These are phyloP conservation scores for Crocallis elinguaria DNA, from an alignment of 2,888 invertebrate species.

Conservation along the genomic window DNA sequence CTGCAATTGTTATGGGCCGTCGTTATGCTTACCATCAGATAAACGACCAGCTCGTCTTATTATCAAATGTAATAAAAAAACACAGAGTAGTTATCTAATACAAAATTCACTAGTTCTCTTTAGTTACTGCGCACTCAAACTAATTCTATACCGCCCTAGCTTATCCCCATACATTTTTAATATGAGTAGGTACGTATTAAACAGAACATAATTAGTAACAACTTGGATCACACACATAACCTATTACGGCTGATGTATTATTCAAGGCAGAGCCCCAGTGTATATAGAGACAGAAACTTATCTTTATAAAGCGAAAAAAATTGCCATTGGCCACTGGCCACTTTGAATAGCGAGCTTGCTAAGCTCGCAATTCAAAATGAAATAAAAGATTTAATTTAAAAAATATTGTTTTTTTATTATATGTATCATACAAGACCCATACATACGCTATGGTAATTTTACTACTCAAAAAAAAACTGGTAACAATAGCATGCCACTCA, in stretches of 20 bases:
- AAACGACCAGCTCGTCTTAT: background rate
- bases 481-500: too few species aligned
- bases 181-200: constrained; percentile 17
- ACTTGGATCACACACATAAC: constrained; percentile 25
- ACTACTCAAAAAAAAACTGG: too few species aligned
- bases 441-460: too few species aligned
- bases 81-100: background rate
- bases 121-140: background rate
- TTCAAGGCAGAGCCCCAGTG: constrained; percentile 7
- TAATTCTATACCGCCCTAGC: background rate
- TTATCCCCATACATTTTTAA: constrained; percentile 20
- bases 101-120: background rate
- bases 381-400: too few species aligned
- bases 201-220: constrained; percentile 26
- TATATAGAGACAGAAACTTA: constrained; percentile 1
- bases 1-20: too few species aligned
- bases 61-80: too few species aligned
- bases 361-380: too few species aligned
- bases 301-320: background rate
- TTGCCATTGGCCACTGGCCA: too few species aligned
- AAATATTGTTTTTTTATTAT: too few species aligned
- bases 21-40: background rate
- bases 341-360: too few species aligned
- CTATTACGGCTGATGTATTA: constrained; percentile 25
- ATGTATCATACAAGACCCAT: too few species aligned